Evolutionary conservation across 2,888 invertebrate species (phyloP).

Genomic region (Hemistola chrysoprasaria): DNA sequence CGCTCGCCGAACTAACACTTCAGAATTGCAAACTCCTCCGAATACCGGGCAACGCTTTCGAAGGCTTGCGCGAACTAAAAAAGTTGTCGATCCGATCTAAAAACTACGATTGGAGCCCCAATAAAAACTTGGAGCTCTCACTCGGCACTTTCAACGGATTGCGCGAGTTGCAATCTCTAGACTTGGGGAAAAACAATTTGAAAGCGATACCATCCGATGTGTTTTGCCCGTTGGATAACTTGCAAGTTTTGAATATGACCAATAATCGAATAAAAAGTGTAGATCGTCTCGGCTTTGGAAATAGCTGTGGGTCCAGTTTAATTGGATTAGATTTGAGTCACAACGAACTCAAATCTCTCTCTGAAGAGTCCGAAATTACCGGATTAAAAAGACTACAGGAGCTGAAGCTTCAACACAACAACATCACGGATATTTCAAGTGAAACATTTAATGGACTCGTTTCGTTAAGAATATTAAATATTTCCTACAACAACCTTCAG

Average conservation of each 20-base stretch:
- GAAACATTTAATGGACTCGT: slow-evolving; percentile 91
- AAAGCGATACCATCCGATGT: slow-evolving; percentile 88
- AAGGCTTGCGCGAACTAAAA: slow-evolving; percentile 90
- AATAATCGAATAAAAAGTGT: slow-evolving; percentile 90
- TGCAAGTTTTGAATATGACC: slow-evolving; percentile 92
- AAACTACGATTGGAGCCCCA: slow-evolving; percentile 90
- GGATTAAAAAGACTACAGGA: slow-evolving; percentile 89
- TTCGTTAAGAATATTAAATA: slow-evolving; percentile 90
- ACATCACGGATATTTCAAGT: slow-evolving; percentile 89
- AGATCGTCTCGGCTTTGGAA: slow-evolving; percentile 87
- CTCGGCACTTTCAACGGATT: slow-evolving; percentile 88
- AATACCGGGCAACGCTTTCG: slow-evolving; percentile 89
- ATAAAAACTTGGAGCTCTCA: slow-evolving; percentile 88
- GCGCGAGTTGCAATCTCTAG: slow-evolving; percentile 88
- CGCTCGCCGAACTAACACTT: slow-evolving; percentile 88
- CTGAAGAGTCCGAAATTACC: slow-evolving; percentile 89
- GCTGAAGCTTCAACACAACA: slow-evolving; percentile 91
- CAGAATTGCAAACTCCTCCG: slow-evolving; percentile 91
- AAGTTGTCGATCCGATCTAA: slow-evolving; percentile 89
- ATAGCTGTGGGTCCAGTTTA: slow-evolving; percentile 86
- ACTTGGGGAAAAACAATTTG: slow-evolving; percentile 91
- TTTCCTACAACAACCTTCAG: slow-evolving; percentile 92
- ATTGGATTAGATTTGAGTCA: slow-evolving; percentile 90
- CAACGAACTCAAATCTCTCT: slow-evolving; percentile 88
- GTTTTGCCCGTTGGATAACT: slow-evolving; percentile 90